phyloP scores from a whole-genome alignment of 2,113 vertebrate species.

The Pituophis catenifer region DNA sequence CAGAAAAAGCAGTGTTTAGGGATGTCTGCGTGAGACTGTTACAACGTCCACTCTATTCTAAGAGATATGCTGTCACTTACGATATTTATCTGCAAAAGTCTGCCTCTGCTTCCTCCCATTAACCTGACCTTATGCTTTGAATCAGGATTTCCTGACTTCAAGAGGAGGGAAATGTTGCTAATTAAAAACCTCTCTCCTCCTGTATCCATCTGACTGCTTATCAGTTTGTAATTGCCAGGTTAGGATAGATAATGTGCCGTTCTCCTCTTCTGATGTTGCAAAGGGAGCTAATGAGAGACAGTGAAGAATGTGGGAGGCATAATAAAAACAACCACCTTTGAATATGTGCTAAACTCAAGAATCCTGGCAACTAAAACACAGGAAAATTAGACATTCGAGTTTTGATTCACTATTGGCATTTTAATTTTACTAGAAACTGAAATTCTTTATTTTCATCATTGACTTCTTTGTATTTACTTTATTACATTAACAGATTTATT shows the following conservation, averaged over 20 bases:
- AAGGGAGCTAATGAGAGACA: constrained; percentile 57
- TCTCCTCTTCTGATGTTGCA: constrained; percentile 25
- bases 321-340: background rate
- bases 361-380: background rate
- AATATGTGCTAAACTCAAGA: constrained; percentile 6
- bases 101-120: background rate
- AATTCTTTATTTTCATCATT: background rate
- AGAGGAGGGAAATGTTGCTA: constrained; percentile 22
- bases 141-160: constrained; percentile 2
- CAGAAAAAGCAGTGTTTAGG: background rate
- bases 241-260: constrained; percentile 31
- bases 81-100: background rate
- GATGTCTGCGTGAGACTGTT: constrained; percentile 3
- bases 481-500: background rate
- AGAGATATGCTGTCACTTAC: background rate
- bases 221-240: constrained; percentile 45
- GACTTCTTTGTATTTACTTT: background rate
- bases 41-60: background rate
- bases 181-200: constrained; percentile 48
- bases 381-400: background rate
- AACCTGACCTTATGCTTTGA: constrained; percentile 37
- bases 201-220: constrained; percentile 36
- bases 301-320: constrained; percentile 7
- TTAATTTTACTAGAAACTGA: background rate
- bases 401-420: background rate